phyloP scores from a whole-genome alignment of 2,888 invertebrate genomes.

The Maniola hyperantus region DNA sequence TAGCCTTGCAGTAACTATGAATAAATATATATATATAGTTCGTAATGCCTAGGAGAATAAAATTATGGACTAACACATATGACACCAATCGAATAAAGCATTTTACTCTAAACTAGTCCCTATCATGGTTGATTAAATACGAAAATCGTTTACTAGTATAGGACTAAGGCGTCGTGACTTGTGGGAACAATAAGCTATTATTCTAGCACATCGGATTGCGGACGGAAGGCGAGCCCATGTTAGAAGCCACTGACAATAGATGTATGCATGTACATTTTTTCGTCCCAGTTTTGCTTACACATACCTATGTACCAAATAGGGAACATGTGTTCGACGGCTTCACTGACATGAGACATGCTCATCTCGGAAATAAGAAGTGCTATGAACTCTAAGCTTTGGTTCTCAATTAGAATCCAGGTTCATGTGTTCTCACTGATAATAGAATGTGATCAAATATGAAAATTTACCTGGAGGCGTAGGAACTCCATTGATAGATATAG shows the following conservation, averaged over 20 bases:
- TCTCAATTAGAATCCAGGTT: no score
- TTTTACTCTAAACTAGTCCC: slow-evolving; percentile 8
- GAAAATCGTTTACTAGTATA: slow-evolving; percentile 11
- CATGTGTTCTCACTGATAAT: no score
- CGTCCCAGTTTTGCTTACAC: slow-evolving; percentile 9
- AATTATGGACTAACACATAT: slow-evolving; percentile 26
- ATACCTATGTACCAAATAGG: slow-evolving; percentile 1
- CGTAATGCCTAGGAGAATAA: slow-evolving; percentile 26
- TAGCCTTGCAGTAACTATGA: neutral
- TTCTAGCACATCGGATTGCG: slow-evolving; percentile 40
- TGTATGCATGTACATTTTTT: slow-evolving; percentile 22
- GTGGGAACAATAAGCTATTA: slow-evolving; percentile 47
- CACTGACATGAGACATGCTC: neutral
- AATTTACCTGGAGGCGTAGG: no score
- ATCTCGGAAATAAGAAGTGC: no score
- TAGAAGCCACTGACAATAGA: slow-evolving; percentile 38
- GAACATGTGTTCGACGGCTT: neutral
- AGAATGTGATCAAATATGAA: no score
- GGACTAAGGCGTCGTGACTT: slow-evolving; percentile 35
- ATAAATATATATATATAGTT: neutral
- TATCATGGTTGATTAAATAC: slow-evolving; percentile 7
- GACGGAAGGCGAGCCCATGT: slow-evolving; percentile 45
- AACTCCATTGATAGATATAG: no score
- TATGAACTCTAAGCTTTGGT: no score
- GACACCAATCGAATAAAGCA: slow-evolving; percentile 9